Conservation (phyloP, 2,888 invertebrate species). For the Ennomos fuscantarius region DNA sequence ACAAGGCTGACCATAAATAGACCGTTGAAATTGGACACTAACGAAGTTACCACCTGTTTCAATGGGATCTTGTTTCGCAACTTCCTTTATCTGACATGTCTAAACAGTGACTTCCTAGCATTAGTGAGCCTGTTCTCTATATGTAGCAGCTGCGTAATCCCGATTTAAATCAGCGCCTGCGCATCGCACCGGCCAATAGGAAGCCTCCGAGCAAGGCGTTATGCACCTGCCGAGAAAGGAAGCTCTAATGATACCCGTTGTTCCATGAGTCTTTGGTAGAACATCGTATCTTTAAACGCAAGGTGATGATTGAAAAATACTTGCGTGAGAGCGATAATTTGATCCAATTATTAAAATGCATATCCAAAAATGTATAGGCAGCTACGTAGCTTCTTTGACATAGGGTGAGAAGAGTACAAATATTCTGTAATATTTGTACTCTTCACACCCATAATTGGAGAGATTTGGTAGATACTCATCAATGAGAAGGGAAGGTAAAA, state of each 20-base stretch:
- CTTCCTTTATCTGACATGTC: slow-evolving; percentile 61
- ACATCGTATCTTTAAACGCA: slow-evolving; percentile 10
- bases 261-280: slow-evolving; percentile 41
- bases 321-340: neutral
- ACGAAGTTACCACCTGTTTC: slow-evolving; percentile 27
- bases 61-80: slow-evolving; percentile 51
- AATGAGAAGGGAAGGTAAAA: too few species aligned
- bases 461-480: too few species aligned
- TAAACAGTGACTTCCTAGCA: slow-evolving; percentile 66
- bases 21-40: slow-evolving; percentile 26
- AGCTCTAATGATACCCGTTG: slow-evolving; percentile 63
- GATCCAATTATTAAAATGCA: neutral
- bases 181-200: slow-evolving; percentile 63
- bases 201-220: slow-evolving; percentile 51
- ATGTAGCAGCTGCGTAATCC: slow-evolving; percentile 66
- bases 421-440: too few species aligned
- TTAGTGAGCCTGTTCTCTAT: slow-evolving; percentile 31
- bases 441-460: too few species aligned
- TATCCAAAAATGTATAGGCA: neutral
- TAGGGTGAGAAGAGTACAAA: too few species aligned
- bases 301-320: neutral
- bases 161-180: slow-evolving; percentile 67
- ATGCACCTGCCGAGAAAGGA: slow-evolving; percentile 76
- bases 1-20: slow-evolving; percentile 19
- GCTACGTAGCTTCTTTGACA: too few species aligned